A percentile compares a stretch with the other conserved stretches of the same genome.
Evolutionary conservation across 2,113 vertebrate species (phyloP).

Genomic region (Dinomys branickii): DNA sequence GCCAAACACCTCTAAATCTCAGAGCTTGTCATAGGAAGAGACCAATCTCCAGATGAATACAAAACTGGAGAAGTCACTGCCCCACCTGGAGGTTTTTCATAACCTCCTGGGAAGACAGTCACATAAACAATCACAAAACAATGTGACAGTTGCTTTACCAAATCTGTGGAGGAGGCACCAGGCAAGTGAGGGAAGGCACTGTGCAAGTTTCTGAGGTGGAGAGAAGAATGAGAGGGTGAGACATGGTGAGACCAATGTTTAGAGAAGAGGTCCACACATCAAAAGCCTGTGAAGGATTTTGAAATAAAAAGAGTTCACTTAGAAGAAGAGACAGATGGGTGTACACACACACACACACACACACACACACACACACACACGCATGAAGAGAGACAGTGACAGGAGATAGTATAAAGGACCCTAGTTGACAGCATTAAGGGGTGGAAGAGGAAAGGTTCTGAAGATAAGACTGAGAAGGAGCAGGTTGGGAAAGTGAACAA

Average conservation of each 20-base stretch:
- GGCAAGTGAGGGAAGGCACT: neutral
- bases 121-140: neutral
- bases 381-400: neutral
- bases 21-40: neutral
- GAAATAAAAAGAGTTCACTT: neutral
- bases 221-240: neutral
- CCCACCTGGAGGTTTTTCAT: neutral
- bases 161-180: neutral
- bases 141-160: neutral
- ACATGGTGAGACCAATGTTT: neutral
- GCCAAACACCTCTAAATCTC: neutral
- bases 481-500: neutral
- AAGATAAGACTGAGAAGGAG: neutral
- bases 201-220: neutral
- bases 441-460: neutral
- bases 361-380: neutral
- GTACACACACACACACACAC: neutral
- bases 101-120: neutral
- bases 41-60: neutral
- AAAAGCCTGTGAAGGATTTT: constrained; percentile 18
- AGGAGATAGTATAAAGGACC: neutral
- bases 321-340: neutral
- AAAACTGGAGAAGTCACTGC: neutral
- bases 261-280: neutral
- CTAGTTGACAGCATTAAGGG: neutral